Percentiles rank a stretch among this genome's conserved stretches.
phyloP scores from a whole-genome alignment of 2,113 vertebrate genomes.

The Burhinus bistriatus region DNA sequence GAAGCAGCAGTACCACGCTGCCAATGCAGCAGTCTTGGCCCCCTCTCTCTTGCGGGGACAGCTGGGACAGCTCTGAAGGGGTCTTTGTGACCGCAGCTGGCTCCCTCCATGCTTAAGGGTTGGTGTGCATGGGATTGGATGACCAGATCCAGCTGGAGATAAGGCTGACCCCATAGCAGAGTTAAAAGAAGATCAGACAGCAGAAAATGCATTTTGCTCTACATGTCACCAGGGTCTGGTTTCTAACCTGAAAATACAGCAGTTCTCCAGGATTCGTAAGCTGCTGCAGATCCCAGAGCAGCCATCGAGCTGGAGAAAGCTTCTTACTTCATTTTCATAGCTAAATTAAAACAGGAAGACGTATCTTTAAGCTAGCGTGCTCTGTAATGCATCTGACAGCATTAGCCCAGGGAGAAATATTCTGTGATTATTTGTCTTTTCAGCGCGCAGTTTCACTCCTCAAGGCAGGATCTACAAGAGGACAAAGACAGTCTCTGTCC shows the following conservation, averaged over 20 bases:
- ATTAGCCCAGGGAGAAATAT: neutral
- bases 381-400: neutral
- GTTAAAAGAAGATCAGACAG: neutral
- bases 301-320: neutral
- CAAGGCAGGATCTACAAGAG: neutral
- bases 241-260: conserved; percentile 51
- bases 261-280: conserved; percentile 22
- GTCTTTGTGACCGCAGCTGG: neutral
- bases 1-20: neutral
- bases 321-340: conserved; percentile 14
- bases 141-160: neutral
- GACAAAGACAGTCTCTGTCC: neutral
- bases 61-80: neutral
- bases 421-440: neutral
- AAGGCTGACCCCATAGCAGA: neutral
- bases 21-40: neutral
- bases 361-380: neutral
- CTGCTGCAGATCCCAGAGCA: neutral
- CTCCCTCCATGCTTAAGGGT: neutral
- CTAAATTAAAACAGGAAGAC: conserved; percentile 34
- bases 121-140: neutral
- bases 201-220: neutral
- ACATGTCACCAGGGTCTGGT: neutral
- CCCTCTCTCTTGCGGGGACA: neutral
- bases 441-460: neutral